phyloP scores from a whole-genome alignment of 2,113 vertebrate species.

The Ceyx margarethae region DNA sequence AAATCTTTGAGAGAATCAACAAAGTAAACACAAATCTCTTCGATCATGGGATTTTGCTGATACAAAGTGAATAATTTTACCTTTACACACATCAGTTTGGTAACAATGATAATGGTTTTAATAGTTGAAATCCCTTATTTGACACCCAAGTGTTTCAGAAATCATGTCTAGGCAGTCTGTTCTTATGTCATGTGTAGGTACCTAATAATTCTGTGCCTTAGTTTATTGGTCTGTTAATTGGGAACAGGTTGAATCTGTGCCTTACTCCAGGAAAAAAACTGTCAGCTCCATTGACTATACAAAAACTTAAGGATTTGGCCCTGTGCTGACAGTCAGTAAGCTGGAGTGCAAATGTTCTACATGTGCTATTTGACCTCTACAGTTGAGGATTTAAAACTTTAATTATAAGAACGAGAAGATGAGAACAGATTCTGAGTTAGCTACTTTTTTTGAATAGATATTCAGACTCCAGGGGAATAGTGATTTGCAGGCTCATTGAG shows the following conservation, averaged over 20 bases:
- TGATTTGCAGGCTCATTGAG: conserved; percentile 72
- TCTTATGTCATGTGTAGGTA: rapidly evolving
- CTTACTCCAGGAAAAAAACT: not conserved
- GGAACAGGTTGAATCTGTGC: not conserved
- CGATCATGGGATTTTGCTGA: not conserved
- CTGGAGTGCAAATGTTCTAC: conserved; percentile 60
- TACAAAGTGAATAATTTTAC: not conserved
- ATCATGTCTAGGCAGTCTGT: not conserved
- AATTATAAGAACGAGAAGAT: conserved; percentile 67
- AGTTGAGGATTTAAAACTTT: conserved; percentile 71
- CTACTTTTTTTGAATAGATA: conserved; percentile 71
- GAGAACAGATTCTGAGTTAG: conserved; percentile 69
- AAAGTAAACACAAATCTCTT: not conserved
- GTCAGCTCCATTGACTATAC: not conserved
- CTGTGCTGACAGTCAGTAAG: conserved; percentile 41
- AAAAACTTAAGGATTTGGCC: conserved; percentile 39
- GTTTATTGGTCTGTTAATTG: conserved; percentile 13
- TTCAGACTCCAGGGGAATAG: conserved; percentile 69
- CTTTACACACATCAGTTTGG: not conserved
- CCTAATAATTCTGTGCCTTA: not conserved
- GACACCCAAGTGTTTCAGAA: not conserved
- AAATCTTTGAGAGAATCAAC: not conserved
- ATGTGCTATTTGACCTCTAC: conserved; percentile 69
- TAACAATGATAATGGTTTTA: not conserved
- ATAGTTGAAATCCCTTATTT: not conserved